Evolutionary conservation across 2,888 invertebrate species (phyloP), one percentile per base, ranked within the genome.

Genomic region (Ethmia dodecea): DNA sequence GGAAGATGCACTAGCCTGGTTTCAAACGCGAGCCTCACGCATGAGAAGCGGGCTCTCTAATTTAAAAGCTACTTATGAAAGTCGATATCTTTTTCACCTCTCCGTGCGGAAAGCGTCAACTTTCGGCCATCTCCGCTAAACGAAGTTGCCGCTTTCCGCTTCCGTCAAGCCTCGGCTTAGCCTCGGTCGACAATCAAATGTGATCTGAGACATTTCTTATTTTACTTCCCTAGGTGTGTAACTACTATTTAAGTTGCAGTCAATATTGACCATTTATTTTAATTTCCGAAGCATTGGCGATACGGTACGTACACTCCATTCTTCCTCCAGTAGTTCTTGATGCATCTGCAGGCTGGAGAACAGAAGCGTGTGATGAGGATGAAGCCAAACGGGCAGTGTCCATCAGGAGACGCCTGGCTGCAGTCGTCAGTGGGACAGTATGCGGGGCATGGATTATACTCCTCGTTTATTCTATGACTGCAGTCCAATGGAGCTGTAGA

Each of bases 381-480:
- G 0, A 22, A 0, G 10, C 46, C 50, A 8, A 43, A 28, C 1
- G 47, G 55, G 27, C 68, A 69, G 1, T 30, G 28, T 0, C 57
- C 64, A 5, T 48, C 45, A 3, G 45, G 43, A 1, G 58, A 47
- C 0, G 66, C 54, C 20, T 65, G 49, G 0, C 35, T 40, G 45
- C 72, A 73, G 40, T 52, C 54, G 9, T 71, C 70, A 1, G 47
- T 37, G 0, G 69, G 62, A 33, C 71, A 71, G 12, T 40, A 49
- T 2, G 59, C 37, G 0, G 72, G 65, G 14, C 72, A 73, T 0
- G 59, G 22, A 0, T 34, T 34, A 38, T 45, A 69, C 12, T 47
- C 43, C 33, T 70, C 67, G 26, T 68, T 52, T 9, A 45, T 33
- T 2, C 35, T 14, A n/a, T n/a, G n/a, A 15, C 6, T n/a, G 29